Base-by-base conservation (phyloP, 2,888 invertebrate genomes). In the Nesidiocoris tenuis region DNA sequence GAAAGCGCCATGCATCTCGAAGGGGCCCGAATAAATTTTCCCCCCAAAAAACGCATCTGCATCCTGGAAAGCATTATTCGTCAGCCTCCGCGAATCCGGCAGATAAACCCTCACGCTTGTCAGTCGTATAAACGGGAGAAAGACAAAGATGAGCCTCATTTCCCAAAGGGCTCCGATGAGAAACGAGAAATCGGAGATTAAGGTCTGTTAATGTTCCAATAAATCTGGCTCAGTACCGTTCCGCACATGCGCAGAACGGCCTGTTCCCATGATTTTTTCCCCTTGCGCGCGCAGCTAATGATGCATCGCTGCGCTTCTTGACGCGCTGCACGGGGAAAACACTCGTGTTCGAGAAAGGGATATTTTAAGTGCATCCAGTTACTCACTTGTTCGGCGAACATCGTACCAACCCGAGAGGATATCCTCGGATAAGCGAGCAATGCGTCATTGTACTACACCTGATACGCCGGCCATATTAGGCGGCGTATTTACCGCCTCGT, bases 381-480 rank as follows among this genome's bases (percentile, higher is more conserved):
- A 65, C 65, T 65, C 54, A 19, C 54, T 65, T 19, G 25, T 39
- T 39, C n/a, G 65, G 39, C 19, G 39, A 24, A 63, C 63, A 63
- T 21, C 63, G n/a, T 7, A 63, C 22, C 24, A 63, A 19, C 65
- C 19, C 25, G 39, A 19, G 39, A 19, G 65, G 39, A 65, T 19
- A 39, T 39, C 39, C 25, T n/a, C 25, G 39, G 54, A 39, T 39
- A 17, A 65, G 54, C 65, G 25, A 39, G 39, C 65, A 65, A 65
- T 65, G 65, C 65, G 25, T 65, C 65, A 39, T 65, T 39, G 65
- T 65, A 65, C 65, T 65, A 65, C 65, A 65, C 65, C 65, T 65
- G 65, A 65, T 65, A 65, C 65, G 18, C 18, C 18, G 25, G 39
- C 65, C 65, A 65, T 65, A 65, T 65, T 65, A 65, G 65, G 65